Conservation (phyloP, 2,113 vertebrate species). For the Regulus satrapa region DNA sequence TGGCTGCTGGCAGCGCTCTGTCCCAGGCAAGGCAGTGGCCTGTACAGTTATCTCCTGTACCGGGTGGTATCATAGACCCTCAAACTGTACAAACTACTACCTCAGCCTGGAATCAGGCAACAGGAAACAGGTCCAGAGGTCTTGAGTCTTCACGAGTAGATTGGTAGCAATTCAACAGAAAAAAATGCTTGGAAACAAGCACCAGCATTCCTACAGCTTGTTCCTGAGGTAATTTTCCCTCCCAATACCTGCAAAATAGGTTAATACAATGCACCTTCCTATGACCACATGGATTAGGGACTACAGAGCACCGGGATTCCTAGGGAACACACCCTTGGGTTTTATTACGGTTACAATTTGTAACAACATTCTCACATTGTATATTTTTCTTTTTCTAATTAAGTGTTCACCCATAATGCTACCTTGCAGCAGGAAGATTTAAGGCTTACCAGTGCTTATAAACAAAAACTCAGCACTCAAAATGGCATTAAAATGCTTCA, state of each 20-base stretch:
- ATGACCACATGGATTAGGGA: neutral
- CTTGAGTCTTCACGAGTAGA: constrained; percentile 58
- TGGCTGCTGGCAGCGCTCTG: constrained; percentile 75
- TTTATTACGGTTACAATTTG: neutral
- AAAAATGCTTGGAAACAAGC: neutral
- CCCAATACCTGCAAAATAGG: neutral
- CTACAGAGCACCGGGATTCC: neutral
- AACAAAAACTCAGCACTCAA: neutral
- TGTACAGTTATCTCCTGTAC: constrained; percentile 99
- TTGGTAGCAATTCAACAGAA: neutral
- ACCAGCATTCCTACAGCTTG: neutral
- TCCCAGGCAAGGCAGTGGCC: constrained; percentile 99
- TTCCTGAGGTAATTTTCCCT: neutral
- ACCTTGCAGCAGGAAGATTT: neutral
- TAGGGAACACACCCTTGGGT: neutral
- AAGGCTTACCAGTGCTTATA: neutral
- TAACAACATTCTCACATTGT: neutral
- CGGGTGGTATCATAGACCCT: constrained; percentile 99
- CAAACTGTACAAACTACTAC: constrained; percentile 99
- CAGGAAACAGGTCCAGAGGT: neutral
- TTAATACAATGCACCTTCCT: neutral
- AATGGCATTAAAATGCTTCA: neutral
- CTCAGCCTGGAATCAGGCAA: constrained; percentile 92
- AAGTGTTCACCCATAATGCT: neutral
- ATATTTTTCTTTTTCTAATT: neutral